Evolutionary conservation across 2,888 invertebrate species (phyloP), one percentile per base, ranked within the genome.

Genomic region (Eupelmus urozonus): DNA sequence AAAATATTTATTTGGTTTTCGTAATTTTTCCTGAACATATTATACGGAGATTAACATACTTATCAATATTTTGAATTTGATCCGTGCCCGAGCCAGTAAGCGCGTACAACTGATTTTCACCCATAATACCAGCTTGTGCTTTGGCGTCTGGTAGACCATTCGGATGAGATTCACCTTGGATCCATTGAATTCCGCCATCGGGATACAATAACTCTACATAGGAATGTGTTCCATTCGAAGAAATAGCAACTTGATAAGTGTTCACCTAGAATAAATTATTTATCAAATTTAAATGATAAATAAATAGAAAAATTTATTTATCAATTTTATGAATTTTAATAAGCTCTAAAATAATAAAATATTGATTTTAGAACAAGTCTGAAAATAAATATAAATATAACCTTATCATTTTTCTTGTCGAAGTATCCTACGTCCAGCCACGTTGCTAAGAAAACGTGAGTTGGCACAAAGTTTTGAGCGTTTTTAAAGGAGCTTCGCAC

Each of bases 21-120:
- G n/a, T n/a, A n/a, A n/a, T n/a, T n/a, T n/a, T n/a, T n/a, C n/a
- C n/a, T n/a, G n/a, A n/a, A n/a, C n/a, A n/a, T n/a, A n/a, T n/a
- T n/a, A n/a, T n/a, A n/a, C n/a, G n/a, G n/a, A 3, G 9, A 34
- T 16, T 16, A 45, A 86, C 90, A 88, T 91, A 96, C 96, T 93
- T 94, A 90, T 94, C 93, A 81, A 97, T 92, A 88, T 95, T 94
- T 83, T 93, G 92, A 81, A 96, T 94, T 90, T 96, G 95, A 88
- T 97, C 96, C n/a, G 96, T 96, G 57, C 98, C 98, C 16, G 98
- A 98, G 72, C 96, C 96, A 78, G 95, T 94, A 23, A 98, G 91
- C 1, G 93, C 92, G 85, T 93, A 94, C 73, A 93, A 91, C 76
- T 95, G 92, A 53, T 96, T 96, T 87, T 97, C 96, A 80, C 95